Base-by-base conservation (phyloP, 2,113 vertebrate species). In the Nannobrachium achirus region DNA sequence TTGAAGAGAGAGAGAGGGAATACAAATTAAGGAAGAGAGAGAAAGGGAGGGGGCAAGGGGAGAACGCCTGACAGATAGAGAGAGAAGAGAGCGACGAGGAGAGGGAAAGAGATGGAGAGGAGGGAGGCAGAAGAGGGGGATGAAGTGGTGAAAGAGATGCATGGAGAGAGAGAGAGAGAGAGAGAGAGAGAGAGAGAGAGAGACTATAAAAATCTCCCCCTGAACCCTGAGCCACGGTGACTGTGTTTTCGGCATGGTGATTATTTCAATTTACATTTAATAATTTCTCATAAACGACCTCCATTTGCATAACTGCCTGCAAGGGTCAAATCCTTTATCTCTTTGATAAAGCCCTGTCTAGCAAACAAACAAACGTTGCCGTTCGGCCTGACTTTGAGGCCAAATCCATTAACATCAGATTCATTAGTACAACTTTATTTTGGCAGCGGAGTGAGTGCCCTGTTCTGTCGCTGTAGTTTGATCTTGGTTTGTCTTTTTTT, bases 321-420 rank as follows among this genome's bases (percentile, higher is more conserved):
- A 55, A 56, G 18, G n/a, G 40, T 67, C 45, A 73, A 13, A 53
- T 13, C 10, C 14, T 67, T 70, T 55, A 58, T 33, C 56, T 77
- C n/a, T 1, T 14, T 6, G 9, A 20, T 38, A 38, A 33, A 33
- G 25, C 51, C 11, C 16, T 63, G 33, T 45, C 38, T 19, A 44
- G 33, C 50, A 61, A 55, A 9, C 52, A 60, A 56, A 44, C 16
- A 48, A 13, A 61, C 53, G 14, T 25, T 0, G 20, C 2, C 4
- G 9, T 63, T 10, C 18, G 14, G 44, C 40, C 20, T 50, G 9
- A 66, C 4, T 55, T 18, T 40, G 13, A 49, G 52, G 46, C 67
- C 53, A 65, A 74, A 48, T 38, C 56, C 16, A 48, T 55, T 39
- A 10, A 44, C n/a, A 46, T 15, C 45, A n/a, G n/a, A n/a, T n/a